phyloP scores from a whole-genome alignment of 2,888 invertebrate genomes.

The Leptinotarsa peninsularis region DNA sequence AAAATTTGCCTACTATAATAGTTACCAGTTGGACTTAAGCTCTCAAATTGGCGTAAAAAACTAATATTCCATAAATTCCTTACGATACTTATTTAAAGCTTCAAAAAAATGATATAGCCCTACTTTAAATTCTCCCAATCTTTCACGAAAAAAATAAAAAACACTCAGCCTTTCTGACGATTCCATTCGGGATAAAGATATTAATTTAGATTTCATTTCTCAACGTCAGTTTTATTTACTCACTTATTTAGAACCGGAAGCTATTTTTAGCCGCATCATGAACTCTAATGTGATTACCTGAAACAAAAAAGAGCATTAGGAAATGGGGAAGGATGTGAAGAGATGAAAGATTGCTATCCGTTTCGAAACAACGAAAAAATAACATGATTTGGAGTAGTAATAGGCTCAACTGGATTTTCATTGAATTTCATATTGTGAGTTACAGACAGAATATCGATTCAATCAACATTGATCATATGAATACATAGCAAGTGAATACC shows the following conservation, averaged over 20 bases:
- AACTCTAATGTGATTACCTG: conserved; percentile 18
- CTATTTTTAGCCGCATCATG: conserved; percentile 13
- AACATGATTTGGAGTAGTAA: background rate
- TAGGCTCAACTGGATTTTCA: background rate
- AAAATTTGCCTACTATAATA: no score
- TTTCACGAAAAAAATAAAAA: background rate
- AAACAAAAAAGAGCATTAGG: conserved; percentile 17
- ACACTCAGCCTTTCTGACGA: background rate
- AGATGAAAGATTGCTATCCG: conserved; percentile 9
- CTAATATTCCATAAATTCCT: background rate
- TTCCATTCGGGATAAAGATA: conserved; percentile 10
- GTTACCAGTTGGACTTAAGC: background rate
- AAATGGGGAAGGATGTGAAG: background rate
- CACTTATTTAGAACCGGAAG: conserved; percentile 19
- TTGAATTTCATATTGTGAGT: background rate
- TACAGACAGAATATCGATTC: background rate
- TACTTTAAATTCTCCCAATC: background rate
- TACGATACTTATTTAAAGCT: background rate
- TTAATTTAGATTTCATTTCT: conserved; percentile 1
- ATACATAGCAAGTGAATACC: no score
- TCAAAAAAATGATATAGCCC: background rate
- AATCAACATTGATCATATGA: no score
- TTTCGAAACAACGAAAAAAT: background rate
- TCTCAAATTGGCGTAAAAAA: no score
- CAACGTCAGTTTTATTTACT: conserved; percentile 16